Percentiles rank a stretch among this genome's conserved stretches.
These are phyloP conservation scores for Plectropomus leopardus DNA, from an alignment of 2,113 vertebrate genomes.

Conservation along the genomic window DNA sequence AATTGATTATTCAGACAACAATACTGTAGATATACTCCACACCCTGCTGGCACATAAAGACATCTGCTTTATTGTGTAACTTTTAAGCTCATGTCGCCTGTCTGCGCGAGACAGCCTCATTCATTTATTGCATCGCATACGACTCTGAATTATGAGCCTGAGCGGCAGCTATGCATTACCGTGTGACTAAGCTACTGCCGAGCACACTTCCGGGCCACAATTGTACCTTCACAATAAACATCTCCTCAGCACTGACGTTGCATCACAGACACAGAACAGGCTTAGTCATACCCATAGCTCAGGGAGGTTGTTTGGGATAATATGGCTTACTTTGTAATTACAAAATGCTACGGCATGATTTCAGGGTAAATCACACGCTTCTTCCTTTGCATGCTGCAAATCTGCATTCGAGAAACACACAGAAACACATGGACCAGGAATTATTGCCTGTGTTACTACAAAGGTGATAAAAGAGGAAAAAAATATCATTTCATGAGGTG, in stretches of 20 bases:
- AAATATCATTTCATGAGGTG: neutral
- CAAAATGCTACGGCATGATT: constrained; percentile 63
- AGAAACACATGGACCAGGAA: constrained; percentile 1
- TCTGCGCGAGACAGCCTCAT: constrained; percentile 23
- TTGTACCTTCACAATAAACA: constrained; percentile 64
- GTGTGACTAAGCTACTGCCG: constrained; percentile 70
- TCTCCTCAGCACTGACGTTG: constrained; percentile 47
- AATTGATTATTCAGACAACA: constrained; percentile 50
- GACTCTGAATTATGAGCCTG: constrained; percentile 38
- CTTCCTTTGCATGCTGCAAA: constrained; percentile 13
- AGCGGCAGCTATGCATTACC: constrained; percentile 46
- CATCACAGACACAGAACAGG: constrained; percentile 67
- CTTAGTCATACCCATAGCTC: constrained; percentile 71
- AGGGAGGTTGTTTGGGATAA: constrained; percentile 64
- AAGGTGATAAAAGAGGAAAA: neutral
- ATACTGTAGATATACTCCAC: constrained; percentile 15
- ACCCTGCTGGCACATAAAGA: constrained; percentile 12
- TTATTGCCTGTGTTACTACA: neutral
- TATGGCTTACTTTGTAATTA: constrained; percentile 75
- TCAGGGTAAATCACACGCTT: constrained; percentile 64
- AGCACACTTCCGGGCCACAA: constrained; percentile 52
- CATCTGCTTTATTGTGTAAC: constrained; percentile 37
- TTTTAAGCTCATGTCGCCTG: constrained; percentile 31
- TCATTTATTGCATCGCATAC: constrained; percentile 27
- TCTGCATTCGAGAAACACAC: constrained; percentile 31